phyloP scores from a whole-genome alignment of 2,888 invertebrate species.

The Rhodophaea formosa region DNA sequence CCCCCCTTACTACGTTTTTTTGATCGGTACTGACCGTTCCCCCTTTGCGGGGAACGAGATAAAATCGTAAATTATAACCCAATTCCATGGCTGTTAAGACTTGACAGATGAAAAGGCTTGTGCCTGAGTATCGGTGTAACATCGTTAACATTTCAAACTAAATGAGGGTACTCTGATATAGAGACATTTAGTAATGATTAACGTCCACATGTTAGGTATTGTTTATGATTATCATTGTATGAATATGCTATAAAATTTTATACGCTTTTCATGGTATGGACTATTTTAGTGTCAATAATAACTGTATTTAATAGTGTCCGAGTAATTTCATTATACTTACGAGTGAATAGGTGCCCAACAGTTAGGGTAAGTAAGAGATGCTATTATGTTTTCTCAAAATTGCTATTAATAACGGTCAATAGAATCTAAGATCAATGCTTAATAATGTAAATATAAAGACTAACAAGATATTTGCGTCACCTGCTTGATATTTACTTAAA shows the following conservation, averaged over 20 bases:
- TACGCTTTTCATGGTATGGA: neutral
- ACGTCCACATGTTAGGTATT: slow-evolving; percentile 42
- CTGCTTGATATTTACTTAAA: too few relatives aligned
- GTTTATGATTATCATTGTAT: slow-evolving; percentile 36
- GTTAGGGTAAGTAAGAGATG: too few relatives aligned
- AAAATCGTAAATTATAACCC: slow-evolving; percentile 81
- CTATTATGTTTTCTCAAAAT: too few relatives aligned
- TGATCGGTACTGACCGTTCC: slow-evolving; percentile 69
- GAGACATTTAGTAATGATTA: slow-evolving; percentile 64
- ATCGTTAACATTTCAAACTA: slow-evolving; percentile 73
- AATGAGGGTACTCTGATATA: slow-evolving; percentile 65
- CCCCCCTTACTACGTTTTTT: slow-evolving; percentile 63
- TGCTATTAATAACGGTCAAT: too few relatives aligned
- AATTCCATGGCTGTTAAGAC: slow-evolving; percentile 76
- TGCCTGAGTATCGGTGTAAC: slow-evolving; percentile 63
- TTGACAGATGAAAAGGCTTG: slow-evolving; percentile 81
- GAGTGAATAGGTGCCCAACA: too few relatives aligned
- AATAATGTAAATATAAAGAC: neutral
- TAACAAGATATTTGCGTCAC: too few relatives aligned
- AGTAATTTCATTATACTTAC: too few relatives aligned
- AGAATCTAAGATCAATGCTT: too few relatives aligned
- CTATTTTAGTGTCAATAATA: too few relatives aligned
- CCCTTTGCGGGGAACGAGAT: slow-evolving; percentile 76
- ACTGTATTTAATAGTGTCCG: too few relatives aligned
- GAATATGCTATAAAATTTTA: slow-evolving; percentile 15